Conservation (phyloP, 2,797 vertebrate genomes). For the Heteromormyrus szaboi region DNA sequence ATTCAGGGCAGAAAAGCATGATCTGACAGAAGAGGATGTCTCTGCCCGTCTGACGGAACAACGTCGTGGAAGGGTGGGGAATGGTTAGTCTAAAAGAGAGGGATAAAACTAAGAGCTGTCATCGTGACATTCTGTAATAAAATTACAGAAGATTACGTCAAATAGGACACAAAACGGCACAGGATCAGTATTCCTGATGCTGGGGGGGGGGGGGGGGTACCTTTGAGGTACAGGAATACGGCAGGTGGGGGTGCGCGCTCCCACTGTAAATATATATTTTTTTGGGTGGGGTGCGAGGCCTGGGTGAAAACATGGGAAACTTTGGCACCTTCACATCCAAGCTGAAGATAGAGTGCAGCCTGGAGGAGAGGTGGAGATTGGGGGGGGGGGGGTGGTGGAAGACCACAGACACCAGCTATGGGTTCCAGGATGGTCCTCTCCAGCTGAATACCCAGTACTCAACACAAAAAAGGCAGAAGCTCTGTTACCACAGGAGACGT, state of each 20-base stretch:
- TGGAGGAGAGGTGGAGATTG: not conserved
- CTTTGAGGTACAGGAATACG: not conserved
- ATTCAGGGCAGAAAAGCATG: not conserved
- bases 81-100: not conserved
- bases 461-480: not conserved
- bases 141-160: not conserved
- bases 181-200: not conserved
- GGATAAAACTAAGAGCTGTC: not conserved
- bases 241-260: not conserved
- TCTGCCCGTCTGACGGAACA: not conserved
- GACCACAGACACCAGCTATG: not conserved
- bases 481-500: not conserved
- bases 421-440: not conserved
- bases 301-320: not conserved
- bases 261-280: not conserved
- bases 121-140: not conserved
- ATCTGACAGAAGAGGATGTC: not conserved
- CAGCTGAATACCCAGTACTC: not conserved
- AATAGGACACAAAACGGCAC: not conserved
- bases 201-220: not conserved
- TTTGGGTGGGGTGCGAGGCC: not conserved
- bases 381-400: not conserved
- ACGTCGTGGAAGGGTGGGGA: not conserved
- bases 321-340: not conserved
- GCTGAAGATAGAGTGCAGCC: not conserved